Conservation (phyloP, 2,888 invertebrate genomes). For the Pheosia tremula region DNA sequence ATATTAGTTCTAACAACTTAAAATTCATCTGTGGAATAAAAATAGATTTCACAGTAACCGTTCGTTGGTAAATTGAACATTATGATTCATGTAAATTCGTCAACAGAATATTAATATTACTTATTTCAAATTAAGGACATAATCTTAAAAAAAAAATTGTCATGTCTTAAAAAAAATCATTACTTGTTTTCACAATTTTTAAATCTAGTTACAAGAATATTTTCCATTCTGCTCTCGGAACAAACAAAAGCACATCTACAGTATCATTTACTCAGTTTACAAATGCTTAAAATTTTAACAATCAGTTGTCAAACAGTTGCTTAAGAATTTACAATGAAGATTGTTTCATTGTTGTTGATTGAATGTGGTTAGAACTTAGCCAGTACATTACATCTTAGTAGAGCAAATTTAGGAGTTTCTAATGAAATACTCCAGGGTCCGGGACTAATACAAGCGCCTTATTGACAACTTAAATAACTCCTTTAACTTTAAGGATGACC, state of each 20-base stretch:
- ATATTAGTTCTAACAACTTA: too few species aligned
- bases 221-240: not conserved
- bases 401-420: conserved; percentile 13
- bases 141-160: too few species aligned
- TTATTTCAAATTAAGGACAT: too few species aligned
- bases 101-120: too few species aligned
- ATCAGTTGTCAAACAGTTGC: not conserved
- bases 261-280: not conserved
- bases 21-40: too few species aligned
- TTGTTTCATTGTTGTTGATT: conserved; percentile 2
- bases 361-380: conserved; percentile 11
- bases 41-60: too few species aligned
- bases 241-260: not conserved
- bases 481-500: conserved; percentile 8
- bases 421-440: conserved; percentile 13
- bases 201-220: too few species aligned
- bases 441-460: conserved; percentile 12
- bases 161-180: too few species aligned
- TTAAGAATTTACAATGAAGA: conserved; percentile 5
- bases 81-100: too few species aligned
- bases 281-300: not conserved
- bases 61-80: too few species aligned
- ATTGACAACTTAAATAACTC: conserved; percentile 14
- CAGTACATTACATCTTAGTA: conserved; percentile 7
- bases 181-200: too few species aligned